Base-by-base conservation (phyloP, 2,113 vertebrate species). In the Odontophorus gujanensis region DNA sequence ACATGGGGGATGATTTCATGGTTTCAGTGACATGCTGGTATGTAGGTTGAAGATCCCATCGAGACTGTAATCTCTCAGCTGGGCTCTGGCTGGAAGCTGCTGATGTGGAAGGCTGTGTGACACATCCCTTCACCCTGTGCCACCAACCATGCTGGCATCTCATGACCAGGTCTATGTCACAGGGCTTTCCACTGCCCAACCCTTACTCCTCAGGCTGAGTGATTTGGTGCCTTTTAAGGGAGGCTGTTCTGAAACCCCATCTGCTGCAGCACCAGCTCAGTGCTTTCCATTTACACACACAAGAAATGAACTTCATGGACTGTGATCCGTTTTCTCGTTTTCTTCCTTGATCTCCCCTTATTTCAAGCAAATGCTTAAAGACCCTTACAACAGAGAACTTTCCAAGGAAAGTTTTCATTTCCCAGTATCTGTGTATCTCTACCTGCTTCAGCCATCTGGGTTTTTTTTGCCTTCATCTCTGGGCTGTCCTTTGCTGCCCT, bases 101-200 rank as follows among this genome's bases (percentile, higher is more conserved):
- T 93, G 40, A 14, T 38, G 48, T 6, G 11, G 5, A 2, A 58
- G 18, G 55, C 30, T 57, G 55, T 57, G 24, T 4, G 71, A 16
- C n/a, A 10, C 15, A 47, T 43, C 4, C n/a, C 16, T 79, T 71
- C 57, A 14, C 22, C 19, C 45, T 13, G 21, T 36, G 32, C 61
- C 43, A 26, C 40, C 42, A 38, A 14, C 11, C 16, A 26, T 11
- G 22, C 24, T 20, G 34, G 15, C 8, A 42, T 24, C 28, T 22
- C 11, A 7, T 0, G 2, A 50, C 43, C 0, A 1, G 15, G 26
- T 15, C 12, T 0, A 1, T 45, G 58, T 20, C 58, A 40, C 21
- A n/a, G 50, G 12, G 18, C 12, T 67, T 25, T 16, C 28, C 1
- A 0, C 17, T 55, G 8, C 30, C 43, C 51, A 48, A 38, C 6